A percentile compares a stretch with the other conserved stretches of the same genome.
These are phyloP conservation scores for Eupelmus urozonus DNA, from an alignment of 2,888 invertebrate species.

Conservation along the genomic window DNA sequence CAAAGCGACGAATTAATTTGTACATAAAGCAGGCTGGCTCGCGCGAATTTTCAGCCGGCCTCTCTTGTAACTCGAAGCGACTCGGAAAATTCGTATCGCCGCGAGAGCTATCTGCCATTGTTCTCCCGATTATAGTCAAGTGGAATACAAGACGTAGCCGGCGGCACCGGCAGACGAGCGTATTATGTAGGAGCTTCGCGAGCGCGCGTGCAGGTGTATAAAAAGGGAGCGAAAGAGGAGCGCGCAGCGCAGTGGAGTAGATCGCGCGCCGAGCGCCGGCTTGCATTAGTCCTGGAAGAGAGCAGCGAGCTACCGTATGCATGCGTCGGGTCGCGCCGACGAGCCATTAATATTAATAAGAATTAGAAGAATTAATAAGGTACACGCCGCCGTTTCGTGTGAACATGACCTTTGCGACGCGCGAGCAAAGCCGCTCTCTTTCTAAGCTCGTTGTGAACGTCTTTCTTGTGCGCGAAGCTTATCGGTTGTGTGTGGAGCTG, in stretches of 20 bases:
- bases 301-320: not conserved
- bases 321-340: conserved; percentile 7
- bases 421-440: no score
- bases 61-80: not conserved
- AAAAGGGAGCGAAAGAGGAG: not conserved
- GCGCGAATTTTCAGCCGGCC: not conserved
- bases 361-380: conserved; percentile 70
- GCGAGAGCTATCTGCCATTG: conserved; percentile 7
- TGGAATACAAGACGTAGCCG: not conserved
- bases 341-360: conserved; percentile 72
- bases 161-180: not conserved
- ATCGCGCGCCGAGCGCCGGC: no score
- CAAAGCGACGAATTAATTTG: conserved; percentile 12
- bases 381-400: conserved; percentile 68
- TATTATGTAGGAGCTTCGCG: not conserved
- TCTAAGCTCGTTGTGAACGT: no score
- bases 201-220: not conserved
- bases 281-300: no score
- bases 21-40: not conserved
- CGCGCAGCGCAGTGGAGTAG: no score
- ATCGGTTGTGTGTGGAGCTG: no score
- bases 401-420: conserved; percentile 71
- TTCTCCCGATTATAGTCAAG: conserved; percentile 8
- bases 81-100: conserved; percentile 36
- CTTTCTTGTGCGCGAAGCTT: no score